phyloP scores from a whole-genome alignment of 1,140 invertebrate species.

The Drosophila mayri region DNA sequence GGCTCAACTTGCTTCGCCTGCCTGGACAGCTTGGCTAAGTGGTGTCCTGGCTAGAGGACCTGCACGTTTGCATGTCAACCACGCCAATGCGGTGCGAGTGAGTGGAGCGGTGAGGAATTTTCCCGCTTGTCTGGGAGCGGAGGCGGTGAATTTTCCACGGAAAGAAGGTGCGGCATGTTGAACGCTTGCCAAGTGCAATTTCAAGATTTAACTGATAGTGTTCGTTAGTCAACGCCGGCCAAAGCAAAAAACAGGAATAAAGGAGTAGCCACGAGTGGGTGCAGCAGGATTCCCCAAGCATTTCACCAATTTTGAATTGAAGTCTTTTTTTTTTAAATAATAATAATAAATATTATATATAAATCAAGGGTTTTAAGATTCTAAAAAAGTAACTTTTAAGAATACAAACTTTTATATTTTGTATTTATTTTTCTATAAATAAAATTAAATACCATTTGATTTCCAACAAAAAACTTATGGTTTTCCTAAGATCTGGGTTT shows the following conservation, averaged over 20 bases:
- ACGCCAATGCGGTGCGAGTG: conserved; percentile 22
- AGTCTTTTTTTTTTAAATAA: too few relatives aligned
- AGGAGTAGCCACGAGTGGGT: neutral
- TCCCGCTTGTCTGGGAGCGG: too few relatives aligned
- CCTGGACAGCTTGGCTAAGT: conserved; percentile 51
- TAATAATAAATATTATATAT: neutral
- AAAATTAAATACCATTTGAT: neutral
- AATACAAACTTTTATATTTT: neutral
- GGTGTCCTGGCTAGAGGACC: conserved; percentile 43
- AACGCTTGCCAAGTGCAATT: conserved; percentile 73
- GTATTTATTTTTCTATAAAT: neutral
- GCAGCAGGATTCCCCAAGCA: neutral
- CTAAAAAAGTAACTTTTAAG: neutral
- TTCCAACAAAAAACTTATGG: neutral
- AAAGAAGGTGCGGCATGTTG: conserved; percentile 45
- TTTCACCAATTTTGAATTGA: neutral
- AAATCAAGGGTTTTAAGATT: neutral
- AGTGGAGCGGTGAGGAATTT: conserved; percentile 8
- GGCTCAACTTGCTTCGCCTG: conserved; percentile 1
- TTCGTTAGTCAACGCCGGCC: conserved; percentile 71
- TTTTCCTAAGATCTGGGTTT: neutral
- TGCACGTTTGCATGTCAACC: conserved; percentile 65
- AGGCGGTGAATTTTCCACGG: neutral
- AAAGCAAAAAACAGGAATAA: neutral
- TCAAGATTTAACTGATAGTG: conserved; percentile 72